These are phyloP conservation scores for Ochropleura plecta DNA, from an alignment of 2,888 invertebrate species.

Conservation along the genomic window DNA sequence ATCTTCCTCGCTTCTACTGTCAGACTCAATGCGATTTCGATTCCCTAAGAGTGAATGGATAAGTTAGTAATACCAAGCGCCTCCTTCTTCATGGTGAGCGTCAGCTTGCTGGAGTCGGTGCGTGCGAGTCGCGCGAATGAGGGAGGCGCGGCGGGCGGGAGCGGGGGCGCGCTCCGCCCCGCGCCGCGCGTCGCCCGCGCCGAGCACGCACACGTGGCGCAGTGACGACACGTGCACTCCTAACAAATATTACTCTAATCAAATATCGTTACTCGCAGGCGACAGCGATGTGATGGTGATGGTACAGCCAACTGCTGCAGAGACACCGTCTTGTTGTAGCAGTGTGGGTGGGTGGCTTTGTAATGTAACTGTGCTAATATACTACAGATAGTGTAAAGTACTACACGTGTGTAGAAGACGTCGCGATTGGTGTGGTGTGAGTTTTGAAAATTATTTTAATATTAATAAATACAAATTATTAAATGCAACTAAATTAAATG, in stretches of 20 bases:
- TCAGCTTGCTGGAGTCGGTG: slow-evolving; percentile 67
- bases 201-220: slow-evolving; percentile 66
- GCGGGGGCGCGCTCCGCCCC: slow-evolving; percentile 57
- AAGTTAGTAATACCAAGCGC: slow-evolving; percentile 75
- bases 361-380: neutral
- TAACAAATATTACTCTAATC: slow-evolving; percentile 16
- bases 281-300: no score
- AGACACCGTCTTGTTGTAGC: neutral
- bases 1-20: neutral
- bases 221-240: slow-evolving; percentile 71
- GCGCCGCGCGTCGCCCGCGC: slow-evolving; percentile 50
- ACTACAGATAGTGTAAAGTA: neutral
- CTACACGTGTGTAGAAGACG: neutral
- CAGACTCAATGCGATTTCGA: neutral
- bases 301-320: neutral
- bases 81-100: slow-evolving; percentile 84
- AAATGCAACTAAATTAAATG: no score
- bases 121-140: slow-evolving; percentile 55
- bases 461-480: no score
- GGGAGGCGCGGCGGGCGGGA: slow-evolving; percentile 48
- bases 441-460: no score
- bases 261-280: neutral
- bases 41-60: neutral
- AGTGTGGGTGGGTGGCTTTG: neutral
- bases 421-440: no score